Base-by-base conservation (phyloP, 2,888 invertebrate genomes). In the Tuberolachnus salignus region DNA sequence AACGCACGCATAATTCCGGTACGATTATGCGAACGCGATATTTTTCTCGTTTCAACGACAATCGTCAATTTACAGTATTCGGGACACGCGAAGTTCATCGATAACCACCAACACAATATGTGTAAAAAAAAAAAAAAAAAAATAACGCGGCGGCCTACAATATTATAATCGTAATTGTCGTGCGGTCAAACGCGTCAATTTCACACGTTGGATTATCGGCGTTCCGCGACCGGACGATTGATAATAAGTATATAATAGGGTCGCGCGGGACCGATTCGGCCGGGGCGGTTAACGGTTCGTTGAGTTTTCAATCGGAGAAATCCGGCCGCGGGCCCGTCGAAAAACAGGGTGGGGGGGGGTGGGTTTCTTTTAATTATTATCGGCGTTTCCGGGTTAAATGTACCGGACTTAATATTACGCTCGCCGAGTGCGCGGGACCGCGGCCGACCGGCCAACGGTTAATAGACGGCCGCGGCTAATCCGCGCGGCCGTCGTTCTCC, bases 371-470 rank as follows among this genome's bases (percentile, higher is more conserved):
- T 75, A 57, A 66, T 34, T 46, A 46, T 34, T 59, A 73, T 73
- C 63, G 55, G 46, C 66, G 14, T 66, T 75, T 46, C n/a, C 46
- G 19, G 26, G 55, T 75, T 66, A 75, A 75, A 75, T 75, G 75
- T 66, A 75, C 75, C 34, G 75, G 9, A 66, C 44, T 34, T 75
- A 75, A 75, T 66, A 34, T 4, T 34, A 34, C 6, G 16, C n/a
- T 1, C 66, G 26, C 10, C 55, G 63, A 51, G n/a, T 44, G 66
- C 74, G 26, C 34, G 34, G n/a, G n/a, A n/a, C n/a, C 34, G 34
- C 3, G 66, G 55, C 26, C 26, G n/a, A 66, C 64, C 10, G 55
- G 74, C 53, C 42, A 21, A 64, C 63, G 74, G 66, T 19, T 53
- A 66, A 66, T 44, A 57, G 57, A 66, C 42, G 34, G 46, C 66